Evolutionary conservation across 2,888 invertebrate genomes (phyloP), one percentile per base, ranked within the genome.

Genomic region (Andrena dorsata): DNA sequence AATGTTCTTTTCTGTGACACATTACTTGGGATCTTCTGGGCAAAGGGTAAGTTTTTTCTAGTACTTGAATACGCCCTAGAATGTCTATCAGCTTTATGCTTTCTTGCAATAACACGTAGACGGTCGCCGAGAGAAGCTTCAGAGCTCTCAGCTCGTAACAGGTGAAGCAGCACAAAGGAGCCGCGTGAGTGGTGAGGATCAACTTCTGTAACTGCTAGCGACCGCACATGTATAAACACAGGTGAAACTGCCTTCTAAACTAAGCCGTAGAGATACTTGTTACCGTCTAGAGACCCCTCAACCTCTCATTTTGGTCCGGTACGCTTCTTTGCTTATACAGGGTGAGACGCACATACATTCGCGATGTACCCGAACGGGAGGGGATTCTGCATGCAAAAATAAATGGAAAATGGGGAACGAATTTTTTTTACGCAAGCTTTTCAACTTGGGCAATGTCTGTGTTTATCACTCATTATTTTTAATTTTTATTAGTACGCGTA

Each of bases 221-320:
- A 91, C 91, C 91, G 89, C 90, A 89, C 88, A 86, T 85, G 90
- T 87, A 92, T 90, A 92, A 92, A 92, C 91, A 91, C 87, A 84
- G 89, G 75, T 86, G 89, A 70, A 92, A 91, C 91, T 90, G 89
- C 88, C 90, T 89, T 88, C 88, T 86, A 87, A 90, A 91, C 88
- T 88, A 90, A 91, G 88, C 90, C 90, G 77, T 90, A 90, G 86
- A 86, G 88, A 88, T 90, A 88, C 85, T 84, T 83, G 83, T 53
- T 61, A n/a, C 23, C 81, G 28, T 65, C 82, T 66, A 73, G 56
- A 73, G 79, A 72, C 73, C 82, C 81, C 83, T 73, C 84, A 71
- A 76, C 85, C 86, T 87, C 85, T 89, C 90, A 83, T 90, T 90
- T 88, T 84, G 86, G 61, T 79, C 79, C 69, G 70, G 69, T 82